Conservation (phyloP, 2,797 vertebrate species). For the Todus mexicanus region DNA sequence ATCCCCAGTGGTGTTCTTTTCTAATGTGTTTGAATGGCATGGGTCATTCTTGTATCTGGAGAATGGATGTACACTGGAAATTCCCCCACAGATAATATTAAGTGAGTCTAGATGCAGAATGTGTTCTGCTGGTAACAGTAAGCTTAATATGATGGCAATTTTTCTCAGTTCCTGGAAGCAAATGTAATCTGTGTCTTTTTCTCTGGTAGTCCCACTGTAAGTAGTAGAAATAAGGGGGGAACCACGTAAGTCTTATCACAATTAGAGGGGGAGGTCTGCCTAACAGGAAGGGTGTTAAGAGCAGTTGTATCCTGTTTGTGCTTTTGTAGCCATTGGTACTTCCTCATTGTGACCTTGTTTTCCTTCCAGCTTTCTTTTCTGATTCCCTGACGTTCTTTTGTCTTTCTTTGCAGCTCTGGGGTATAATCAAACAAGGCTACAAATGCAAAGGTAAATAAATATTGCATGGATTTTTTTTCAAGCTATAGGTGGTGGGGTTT, state of each 20-base stretch:
- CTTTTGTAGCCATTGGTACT: conserved; percentile 60
- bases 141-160: not conserved
- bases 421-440: conserved; percentile 98
- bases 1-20: not conserved
- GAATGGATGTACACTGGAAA: not conserved
- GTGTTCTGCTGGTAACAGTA: not conserved
- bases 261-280: conserved; percentile 37
- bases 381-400: conserved; percentile 66
- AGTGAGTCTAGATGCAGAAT: not conserved
- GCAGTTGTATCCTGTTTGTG: conserved; percentile 83
- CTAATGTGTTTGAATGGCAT: not conserved
- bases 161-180: not conserved
- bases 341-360: conserved; percentile 67
- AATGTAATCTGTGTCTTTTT: not conserved
- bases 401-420: conserved; percentile 91
- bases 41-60: not conserved
- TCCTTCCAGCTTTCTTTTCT: conserved; percentile 69
- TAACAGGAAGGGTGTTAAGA: conserved; percentile 82
- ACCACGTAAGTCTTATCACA: conserved; percentile 12
- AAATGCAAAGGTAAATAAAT: conserved; percentile 93
- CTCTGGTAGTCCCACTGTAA: not conserved
- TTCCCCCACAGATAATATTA: not conserved
- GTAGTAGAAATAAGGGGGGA: conserved; percentile 37
- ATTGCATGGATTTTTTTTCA: not conserved
- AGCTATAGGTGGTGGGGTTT: not conserved